These are phyloP conservation scores for Carollia perspicillata DNA, from an alignment of 2,113 vertebrate genomes.

Conservation along the genomic window DNA sequence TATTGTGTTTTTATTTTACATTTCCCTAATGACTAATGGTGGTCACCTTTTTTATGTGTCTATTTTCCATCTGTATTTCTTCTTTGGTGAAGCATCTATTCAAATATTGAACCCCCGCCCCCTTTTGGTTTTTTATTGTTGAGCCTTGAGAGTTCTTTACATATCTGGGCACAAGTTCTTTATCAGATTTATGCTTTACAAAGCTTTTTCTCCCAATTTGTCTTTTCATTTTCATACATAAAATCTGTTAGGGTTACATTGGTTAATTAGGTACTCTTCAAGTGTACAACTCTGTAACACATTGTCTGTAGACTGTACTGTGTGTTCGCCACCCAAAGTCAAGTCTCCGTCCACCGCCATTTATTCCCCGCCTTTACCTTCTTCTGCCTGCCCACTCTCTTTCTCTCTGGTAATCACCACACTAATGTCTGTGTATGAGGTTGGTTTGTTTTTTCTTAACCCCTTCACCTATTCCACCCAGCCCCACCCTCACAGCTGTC, in stretches of 20 bases:
- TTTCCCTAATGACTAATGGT: background rate
- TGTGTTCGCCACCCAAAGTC: too few species aligned
- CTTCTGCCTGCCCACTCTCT: too few species aligned
- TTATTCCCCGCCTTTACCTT: too few species aligned
- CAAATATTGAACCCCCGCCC: background rate
- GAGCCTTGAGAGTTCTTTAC: background rate
- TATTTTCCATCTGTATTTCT: background rate
- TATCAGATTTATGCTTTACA: background rate
- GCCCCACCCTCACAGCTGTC: too few species aligned
- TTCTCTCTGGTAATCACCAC: too few species aligned
- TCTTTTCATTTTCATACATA: background rate
- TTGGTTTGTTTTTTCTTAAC: too few species aligned
- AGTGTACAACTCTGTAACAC: too few species aligned
- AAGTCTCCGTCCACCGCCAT: too few species aligned
- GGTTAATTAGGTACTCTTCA: background rate
- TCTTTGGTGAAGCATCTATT: background rate
- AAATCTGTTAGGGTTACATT: background rate
- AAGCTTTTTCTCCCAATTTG: background rate
- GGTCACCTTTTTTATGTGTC: background rate
- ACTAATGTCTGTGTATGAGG: too few species aligned
- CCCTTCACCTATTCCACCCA: too few species aligned
- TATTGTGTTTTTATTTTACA: background rate
- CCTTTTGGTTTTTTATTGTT: background rate
- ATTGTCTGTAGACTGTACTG: too few species aligned
- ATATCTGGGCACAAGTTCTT: background rate